These are phyloP conservation scores for Saguinus imperator DNA, from an alignment of 2,113 vertebrate species.

Conservation along the genomic window DNA sequence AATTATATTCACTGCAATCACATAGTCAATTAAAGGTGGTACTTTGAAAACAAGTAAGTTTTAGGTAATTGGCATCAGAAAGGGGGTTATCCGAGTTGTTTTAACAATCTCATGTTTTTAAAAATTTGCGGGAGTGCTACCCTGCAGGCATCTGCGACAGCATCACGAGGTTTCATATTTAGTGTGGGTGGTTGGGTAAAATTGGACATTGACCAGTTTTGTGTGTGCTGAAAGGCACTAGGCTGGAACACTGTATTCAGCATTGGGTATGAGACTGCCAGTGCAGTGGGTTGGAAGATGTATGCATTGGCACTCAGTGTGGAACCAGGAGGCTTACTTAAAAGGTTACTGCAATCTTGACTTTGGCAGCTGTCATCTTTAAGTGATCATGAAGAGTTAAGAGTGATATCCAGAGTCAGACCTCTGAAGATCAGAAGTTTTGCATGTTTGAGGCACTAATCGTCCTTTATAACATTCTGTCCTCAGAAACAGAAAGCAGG, in stretches of 20 bases:
- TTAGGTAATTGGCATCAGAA: neutral
- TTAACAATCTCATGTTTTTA: conserved; percentile 45
- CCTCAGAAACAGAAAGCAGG: conserved; percentile 36
- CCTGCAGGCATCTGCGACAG: conserved; percentile 59
- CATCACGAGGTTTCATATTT: conserved; percentile 53
- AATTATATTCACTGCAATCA: neutral
- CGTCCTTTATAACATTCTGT: neutral
- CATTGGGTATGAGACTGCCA: conserved; percentile 32
- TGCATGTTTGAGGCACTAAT: neutral
- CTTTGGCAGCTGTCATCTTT: conserved; percentile 64
- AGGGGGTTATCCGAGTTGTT: neutral
- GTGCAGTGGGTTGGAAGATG: conserved; percentile 68
- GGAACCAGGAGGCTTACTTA: conserved; percentile 59
- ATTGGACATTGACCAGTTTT: conserved; percentile 67
- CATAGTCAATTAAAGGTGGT: neutral
- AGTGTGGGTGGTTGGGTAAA: conserved; percentile 58
- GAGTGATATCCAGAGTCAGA: conserved; percentile 40
- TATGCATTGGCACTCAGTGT: conserved; percentile 59
- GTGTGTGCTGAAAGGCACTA: conserved; percentile 63
- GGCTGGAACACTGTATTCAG: neutral
- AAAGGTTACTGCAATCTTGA: conserved; percentile 69
- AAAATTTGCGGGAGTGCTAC: conserved; percentile 47
- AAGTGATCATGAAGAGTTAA: conserved; percentile 45
- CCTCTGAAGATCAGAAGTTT: neutral
- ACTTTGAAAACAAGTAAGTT: neutral